Evolutionary conservation across 1,140 invertebrate genomes (phyloP), one percentile per base, ranked within the genome.

Genomic region (Procambarus clarkii): DNA sequence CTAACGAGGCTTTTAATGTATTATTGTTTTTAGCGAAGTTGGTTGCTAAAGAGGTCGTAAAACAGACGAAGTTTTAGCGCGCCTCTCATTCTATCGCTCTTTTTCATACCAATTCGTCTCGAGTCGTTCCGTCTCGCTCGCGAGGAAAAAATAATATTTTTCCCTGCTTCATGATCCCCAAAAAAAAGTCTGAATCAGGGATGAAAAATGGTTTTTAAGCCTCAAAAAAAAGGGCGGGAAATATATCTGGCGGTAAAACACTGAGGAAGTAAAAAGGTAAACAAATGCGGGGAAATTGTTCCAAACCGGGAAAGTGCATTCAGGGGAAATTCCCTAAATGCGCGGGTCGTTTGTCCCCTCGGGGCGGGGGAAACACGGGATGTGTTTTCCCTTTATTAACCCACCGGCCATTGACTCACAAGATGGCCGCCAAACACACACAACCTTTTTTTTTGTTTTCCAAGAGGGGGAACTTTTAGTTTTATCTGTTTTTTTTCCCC

Each of bases 361-460:
- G 64, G 85, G 21, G 21, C n/a, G 46, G n/a, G 74, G n/a, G 71
- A 44, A 86, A 86, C 85, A 86, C 50, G 85, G 85, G 85, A 86
- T 86, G 71, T 78, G 85, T 86, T 86, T 86, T 86, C 85, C 74
- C 69, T 86, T 86, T 86, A 86, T 86, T 86, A 86, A 77, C 85
- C 85, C 44, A 46, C 45, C 85, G 9, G 45, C 84, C 48, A 86
- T 86, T 86, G 85, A 86, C 85, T 86, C 85, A 86, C 71, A 76
- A 71, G 84, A 86, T 86, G 84, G 84, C 21, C 69, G 3, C 13
- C 34, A 64, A 24, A 46, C 64, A 45, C 21, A 50, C 77, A 50
- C 45, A 79, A 7, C 50, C 50, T 54, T 54, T 54, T 54, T 54
- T 11, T 54, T 11, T n/a, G n/a, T 54, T 54, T 11, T 54, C 7